Percentiles rank a stretch among this genome's conserved stretches.
These are phyloP conservation scores for Phaethornis superciliosus DNA, from an alignment of 2,113 vertebrate genomes.

Conservation along the genomic window DNA sequence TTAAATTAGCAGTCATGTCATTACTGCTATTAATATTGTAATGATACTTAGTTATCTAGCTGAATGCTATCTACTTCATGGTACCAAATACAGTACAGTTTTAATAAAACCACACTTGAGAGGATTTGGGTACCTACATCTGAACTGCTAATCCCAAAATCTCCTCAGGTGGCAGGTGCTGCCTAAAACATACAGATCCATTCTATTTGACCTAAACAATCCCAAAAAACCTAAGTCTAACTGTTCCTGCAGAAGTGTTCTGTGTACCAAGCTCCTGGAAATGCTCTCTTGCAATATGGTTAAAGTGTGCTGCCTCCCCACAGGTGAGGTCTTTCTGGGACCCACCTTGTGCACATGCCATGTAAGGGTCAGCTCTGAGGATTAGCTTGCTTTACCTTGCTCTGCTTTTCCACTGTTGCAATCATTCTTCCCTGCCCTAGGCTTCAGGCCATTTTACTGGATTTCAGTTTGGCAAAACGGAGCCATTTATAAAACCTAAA, in stretches of 20 bases:
- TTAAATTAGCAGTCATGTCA: background rate
- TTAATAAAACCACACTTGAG: background rate
- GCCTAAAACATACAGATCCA: background rate
- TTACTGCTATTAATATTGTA: background rate
- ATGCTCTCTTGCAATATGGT: background rate
- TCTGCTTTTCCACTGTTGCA: background rate
- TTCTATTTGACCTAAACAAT: background rate
- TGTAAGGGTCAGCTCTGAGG: background rate
- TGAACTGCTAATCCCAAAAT: background rate
- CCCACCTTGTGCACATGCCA: fast-evolving
- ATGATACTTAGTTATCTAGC: background rate
- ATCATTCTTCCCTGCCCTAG: background rate
- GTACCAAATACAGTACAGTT: background rate
- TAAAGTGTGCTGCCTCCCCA: background rate
- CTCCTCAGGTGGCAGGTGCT: background rate
- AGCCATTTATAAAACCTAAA: background rate
- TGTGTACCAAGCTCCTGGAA: background rate
- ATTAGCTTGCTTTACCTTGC: background rate
- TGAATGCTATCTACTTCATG: background rate
- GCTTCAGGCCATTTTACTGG: background rate
- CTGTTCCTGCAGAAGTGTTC: background rate
- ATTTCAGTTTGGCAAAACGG: background rate
- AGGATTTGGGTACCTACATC: background rate
- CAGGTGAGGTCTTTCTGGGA: background rate
- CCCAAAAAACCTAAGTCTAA: background rate